Base-by-base conservation (phyloP, 2,888 invertebrate species). In the Dolichopus griseipennis region DNA sequence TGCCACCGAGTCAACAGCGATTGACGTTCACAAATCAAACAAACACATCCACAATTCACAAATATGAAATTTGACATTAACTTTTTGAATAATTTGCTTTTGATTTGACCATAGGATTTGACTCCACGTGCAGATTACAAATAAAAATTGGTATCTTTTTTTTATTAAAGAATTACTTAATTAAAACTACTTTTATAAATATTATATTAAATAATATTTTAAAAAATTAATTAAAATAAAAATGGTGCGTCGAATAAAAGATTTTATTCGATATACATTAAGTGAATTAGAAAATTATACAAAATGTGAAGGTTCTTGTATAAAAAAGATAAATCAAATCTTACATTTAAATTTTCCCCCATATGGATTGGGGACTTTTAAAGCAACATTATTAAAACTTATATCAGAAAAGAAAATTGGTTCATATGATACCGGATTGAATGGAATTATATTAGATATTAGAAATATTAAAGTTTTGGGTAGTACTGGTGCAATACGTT, bases 381-480 rank as follows among this genome's bases (percentile, higher is more conserved):
- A 81, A 66, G 75, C 78, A 37, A 83, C 85, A 2, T 74, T 87
- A 1, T 80, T 81, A 70, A 82, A 83, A 66, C 80, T 78, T 21
- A 72, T 82, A 15, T 73, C 75, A 3, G 70, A 83, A 33, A 78
- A 77, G 33, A 83, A 81, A 72, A 79, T 87, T 22, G 83, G 85
- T 69, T 80, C 78, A 70, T 87, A 84, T 71, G 84, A 85, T 73
- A 71, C 76, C 37, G 78, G 79, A 77, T 77, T 88, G 41, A 77
- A 84, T 68, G 89, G 88, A 6, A 86, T 88, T 68, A 77, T 88
- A 18, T 76, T 89, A 21, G 86, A 86, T 21, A 86, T 86, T 72
- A 83, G 84, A 72, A 86, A 87, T 71, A 82, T 88, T 5, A 86
- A 85, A 76, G 74, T 88, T 1, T 69, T 85, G 6, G 82, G 82